Conservation (phyloP, 2,888 invertebrate genomes). For the Antheraea assamensis region DNA sequence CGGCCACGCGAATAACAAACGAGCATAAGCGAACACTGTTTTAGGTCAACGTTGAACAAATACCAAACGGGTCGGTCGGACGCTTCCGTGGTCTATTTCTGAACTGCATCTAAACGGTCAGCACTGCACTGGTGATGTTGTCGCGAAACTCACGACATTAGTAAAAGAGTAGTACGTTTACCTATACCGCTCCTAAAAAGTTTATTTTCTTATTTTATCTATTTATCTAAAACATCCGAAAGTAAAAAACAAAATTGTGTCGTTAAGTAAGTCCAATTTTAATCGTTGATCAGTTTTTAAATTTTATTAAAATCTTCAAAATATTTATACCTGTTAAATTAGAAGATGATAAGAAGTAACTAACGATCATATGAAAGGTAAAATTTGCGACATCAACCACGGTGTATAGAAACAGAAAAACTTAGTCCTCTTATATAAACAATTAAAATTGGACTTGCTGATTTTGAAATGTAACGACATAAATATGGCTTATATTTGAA, state of each 20-base stretch:
- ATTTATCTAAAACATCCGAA: background rate
- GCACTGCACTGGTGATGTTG: constrained; percentile 58
- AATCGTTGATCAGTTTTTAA: too few species aligned
- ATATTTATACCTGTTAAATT: too few species aligned
- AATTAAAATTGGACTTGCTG: too few species aligned
- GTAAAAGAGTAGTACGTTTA: constrained; percentile 18
- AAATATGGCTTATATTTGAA: background rate
- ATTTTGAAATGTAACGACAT: too few species aligned
- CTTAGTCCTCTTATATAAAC: too few species aligned
- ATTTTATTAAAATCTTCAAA: too few species aligned
- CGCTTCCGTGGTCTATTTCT: constrained; percentile 81
- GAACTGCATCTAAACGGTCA: constrained; percentile 73
- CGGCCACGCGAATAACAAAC: constrained; percentile 77
- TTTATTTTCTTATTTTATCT: background rate
- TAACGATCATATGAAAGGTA: too few species aligned
- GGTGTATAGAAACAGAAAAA: too few species aligned
- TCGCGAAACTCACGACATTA: constrained; percentile 63
- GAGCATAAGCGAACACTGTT: constrained; percentile 79
- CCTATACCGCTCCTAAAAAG: background rate
- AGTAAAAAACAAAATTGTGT: background rate
- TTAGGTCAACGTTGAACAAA: constrained; percentile 82
- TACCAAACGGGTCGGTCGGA: constrained; percentile 81
- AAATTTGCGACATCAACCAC: too few species aligned
- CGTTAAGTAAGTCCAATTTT: too few species aligned
- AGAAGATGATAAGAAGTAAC: too few species aligned